A percentile compares a stretch with the other conserved stretches of the same genome.
Conservation (phyloP, 2,113 vertebrate genomes). For the Cichladusa arquata region DNA sequence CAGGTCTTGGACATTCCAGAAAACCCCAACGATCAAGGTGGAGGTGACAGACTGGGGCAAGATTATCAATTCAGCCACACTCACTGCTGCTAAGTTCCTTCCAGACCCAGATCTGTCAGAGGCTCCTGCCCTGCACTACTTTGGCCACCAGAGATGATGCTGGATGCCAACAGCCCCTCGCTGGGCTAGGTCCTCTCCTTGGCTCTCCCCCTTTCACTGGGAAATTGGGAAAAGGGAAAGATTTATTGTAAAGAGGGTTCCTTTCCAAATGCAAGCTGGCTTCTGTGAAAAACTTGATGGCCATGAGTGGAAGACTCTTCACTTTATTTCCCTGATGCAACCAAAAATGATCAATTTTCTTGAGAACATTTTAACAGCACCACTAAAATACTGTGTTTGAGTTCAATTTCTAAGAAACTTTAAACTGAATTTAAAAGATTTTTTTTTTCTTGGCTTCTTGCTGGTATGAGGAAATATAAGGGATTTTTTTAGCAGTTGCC, state of each 20-base stretch:
- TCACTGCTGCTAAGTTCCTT: not conserved
- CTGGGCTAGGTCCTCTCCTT: not conserved
- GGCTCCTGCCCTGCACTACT: not conserved
- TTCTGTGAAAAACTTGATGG: not conserved
- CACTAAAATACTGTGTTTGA: not conserved
- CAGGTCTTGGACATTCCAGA: not conserved
- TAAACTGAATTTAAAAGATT: not conserved
- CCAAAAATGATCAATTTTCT: not conserved
- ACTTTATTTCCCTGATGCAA: not conserved
- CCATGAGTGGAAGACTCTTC: accelerated
- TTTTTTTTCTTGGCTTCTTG: not conserved
- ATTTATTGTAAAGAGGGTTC: not conserved
- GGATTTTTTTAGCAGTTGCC: not conserved
- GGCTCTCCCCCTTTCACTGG: not conserved
- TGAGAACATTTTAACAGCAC: not conserved
- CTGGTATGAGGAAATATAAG: not conserved
- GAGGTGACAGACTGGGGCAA: not conserved
- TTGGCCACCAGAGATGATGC: not conserved
- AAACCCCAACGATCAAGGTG: not conserved
- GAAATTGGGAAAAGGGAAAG: not conserved
- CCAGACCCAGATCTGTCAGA: not conserved
- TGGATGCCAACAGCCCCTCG: accelerated
- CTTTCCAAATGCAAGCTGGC: not conserved
- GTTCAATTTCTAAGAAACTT: not conserved
- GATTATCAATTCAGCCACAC: not conserved